Percentiles rank a stretch among this genome's conserved stretches.
phyloP scores from a whole-genome alignment of 2,888 invertebrate species.

The Gortyna flavago region DNA sequence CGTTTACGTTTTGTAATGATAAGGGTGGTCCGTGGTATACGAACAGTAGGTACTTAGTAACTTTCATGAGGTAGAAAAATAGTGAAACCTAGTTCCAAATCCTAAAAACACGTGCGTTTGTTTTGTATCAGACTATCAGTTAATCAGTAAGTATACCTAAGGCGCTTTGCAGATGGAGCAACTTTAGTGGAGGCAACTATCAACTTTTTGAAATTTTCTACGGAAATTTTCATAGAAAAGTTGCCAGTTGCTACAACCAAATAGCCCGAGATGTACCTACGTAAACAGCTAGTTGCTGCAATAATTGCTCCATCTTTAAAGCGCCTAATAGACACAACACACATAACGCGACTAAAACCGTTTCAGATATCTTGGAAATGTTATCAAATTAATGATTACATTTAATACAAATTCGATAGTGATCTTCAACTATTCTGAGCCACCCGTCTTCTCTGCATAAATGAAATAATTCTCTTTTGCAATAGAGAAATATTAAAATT shows the following conservation, averaged over 20 bases:
- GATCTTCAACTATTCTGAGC: neutral
- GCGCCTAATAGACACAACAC: no score
- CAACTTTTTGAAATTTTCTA: no score
- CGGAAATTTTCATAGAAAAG: no score
- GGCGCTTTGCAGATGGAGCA: no score
- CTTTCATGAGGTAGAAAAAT: neutral
- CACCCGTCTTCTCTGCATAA: slow-evolving; percentile 25
- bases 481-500: slow-evolving; percentile 29
- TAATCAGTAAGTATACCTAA: no score
- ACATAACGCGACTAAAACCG: no score
- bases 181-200: no score
- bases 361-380: slow-evolving; percentile 15
- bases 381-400: slow-evolving; percentile 15
- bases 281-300: no score
- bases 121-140: slow-evolving; percentile 12
- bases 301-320: no score
- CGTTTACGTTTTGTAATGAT: neutral
- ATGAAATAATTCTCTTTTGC: slow-evolving; percentile 14
- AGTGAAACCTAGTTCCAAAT: neutral
- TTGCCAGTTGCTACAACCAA: no score
- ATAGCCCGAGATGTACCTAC: no score
- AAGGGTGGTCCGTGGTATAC: neutral
- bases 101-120: slow-evolving; percentile 36
- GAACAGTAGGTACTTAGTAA: neutral
- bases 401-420: slow-evolving; percentile 10